Evolutionary conservation across 37 sponge, comb jelly and placozoan genomes (phyloP), one percentile per base, ranked within the genome.

Genomic region (Ephydatia muelleri): DNA sequence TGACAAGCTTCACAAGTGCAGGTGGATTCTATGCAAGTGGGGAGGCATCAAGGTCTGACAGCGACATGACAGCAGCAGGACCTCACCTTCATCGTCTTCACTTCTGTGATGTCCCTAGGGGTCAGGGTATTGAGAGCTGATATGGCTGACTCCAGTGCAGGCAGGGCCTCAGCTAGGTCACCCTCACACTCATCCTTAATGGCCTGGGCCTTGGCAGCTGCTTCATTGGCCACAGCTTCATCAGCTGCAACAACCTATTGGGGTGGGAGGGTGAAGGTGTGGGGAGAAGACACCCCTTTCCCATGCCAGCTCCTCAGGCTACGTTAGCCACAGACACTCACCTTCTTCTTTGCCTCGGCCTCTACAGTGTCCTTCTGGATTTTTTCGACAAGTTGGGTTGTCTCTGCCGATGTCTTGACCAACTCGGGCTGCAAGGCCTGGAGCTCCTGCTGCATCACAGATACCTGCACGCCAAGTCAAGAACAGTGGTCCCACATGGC

Each of bases 291-390:
- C 16, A 57, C 19, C 57, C 16, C 4, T 43, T 43, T 8, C 4
- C 4, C 4, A 43, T 43, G 47, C 47, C 8, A n/a, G n/a, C 8
- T 43, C 47, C 47, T 43, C 47, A 43, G 4, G 47, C 8, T 43
- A 8, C 3, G 12, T 8, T 69, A 29, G 36, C 26, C 39, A 47
- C 21, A 36, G n/a, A n/a, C n/a, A n/a, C 75, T 3, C 23, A 93
- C 95, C 83, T 97, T 87, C 78, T 96, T 98, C 91, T 96, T 98
- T 12, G 99, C 99, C 33, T 98, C 96, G 13, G 94, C 99, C 70
- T 99, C 99, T 0, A 99, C 89, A 0, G 97, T 99, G 72, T 99
- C 99, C 73, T 88, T 93, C 89, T 99, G 97, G 57, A 99, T 99
- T 90, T 94, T 93, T 66, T 92, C 95, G 94, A 99, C 95, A 49